Base-by-base conservation (phyloP, 2,797 vertebrate genomes). In the Pempheris klunzingeri region DNA sequence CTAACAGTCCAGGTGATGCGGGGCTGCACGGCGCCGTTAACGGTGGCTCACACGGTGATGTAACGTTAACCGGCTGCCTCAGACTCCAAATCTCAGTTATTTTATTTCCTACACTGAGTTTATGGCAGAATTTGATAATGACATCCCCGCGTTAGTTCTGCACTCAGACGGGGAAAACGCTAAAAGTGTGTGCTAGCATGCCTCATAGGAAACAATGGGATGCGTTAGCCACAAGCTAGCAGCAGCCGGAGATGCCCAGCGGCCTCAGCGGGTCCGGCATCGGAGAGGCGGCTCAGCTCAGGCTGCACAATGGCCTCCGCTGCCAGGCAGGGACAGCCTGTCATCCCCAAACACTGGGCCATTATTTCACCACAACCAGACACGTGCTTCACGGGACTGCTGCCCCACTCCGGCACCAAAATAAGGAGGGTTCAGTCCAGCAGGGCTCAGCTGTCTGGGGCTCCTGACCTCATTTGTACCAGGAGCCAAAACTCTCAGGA, bases 141-240 rank as follows among this genome's bases (percentile, higher is more conserved):
- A 34, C 26, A 52, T 43, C 9, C 4, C 1, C 13, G 1, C 18
- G 3, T 47, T 26, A 15, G 20, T 20, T 49, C 32, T 28, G 34
- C 17, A 15, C 13, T 18, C 49, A 7, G 1, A 2, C 17, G 13
- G 26, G 8, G 14, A 12, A 11, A 5, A 34, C 22, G 20, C 20
- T 47, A 0, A 6, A 32, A 43, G 1, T 18, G 11, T 18, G 64
- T 44, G 47, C 22, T 85, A 79, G 83, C 88, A 43, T 89, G 50
- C 39, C 63, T 34, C 68, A 74, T 84, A 85, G 69, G 72, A 89
- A 84, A 77, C 79, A 83, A 82, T 80, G 43, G 79, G 54, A 58
- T 55, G 1, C n/a, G 72, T 76, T 93, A 89, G 87, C 90, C 59
- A 43, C 38, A 3, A 78, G 90, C 90, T 93, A 90, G 30, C 67